phyloP scores from a whole-genome alignment of 2,797 vertebrate genomes.

The Hydrophis major region DNA sequence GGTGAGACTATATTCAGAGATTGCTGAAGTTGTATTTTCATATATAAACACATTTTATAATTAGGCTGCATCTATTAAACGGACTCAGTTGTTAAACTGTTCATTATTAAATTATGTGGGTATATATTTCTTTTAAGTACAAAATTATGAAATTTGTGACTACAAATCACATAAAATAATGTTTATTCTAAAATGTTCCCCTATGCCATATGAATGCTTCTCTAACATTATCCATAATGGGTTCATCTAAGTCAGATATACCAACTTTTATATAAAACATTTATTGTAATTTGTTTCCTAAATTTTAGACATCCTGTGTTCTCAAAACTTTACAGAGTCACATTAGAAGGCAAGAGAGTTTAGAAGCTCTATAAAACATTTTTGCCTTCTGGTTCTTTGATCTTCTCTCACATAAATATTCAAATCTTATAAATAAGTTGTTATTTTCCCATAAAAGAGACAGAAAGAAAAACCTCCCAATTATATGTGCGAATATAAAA shows the following conservation, averaged over 20 bases:
- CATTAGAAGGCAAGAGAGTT: background rate
- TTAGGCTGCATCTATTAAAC: background rate
- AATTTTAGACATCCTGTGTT: background rate
- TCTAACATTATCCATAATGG: background rate
- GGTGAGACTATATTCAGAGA: background rate
- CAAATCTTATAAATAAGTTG: constrained; percentile 12
- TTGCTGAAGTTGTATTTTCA: background rate
- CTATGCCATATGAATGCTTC: background rate
- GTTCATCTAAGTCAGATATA: background rate
- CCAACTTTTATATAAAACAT: constrained; percentile 1
- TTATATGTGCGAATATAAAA: background rate
- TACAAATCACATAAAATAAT: background rate
- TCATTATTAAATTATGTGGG: background rate
- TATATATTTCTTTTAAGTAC: background rate
- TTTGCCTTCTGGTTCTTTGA: constrained; percentile 8
- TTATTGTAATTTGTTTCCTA: background rate
- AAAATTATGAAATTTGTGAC: background rate
- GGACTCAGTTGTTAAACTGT: background rate
- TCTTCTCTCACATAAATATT: background rate
- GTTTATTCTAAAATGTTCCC: background rate
- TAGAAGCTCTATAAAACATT: constrained; percentile 6
- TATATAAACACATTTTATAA: background rate
- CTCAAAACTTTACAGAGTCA: background rate
- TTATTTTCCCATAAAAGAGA: background rate
- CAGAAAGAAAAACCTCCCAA: background rate